Evolutionary conservation across 1,140 invertebrate genomes (phyloP).

Genomic region (Eriocheir sinensis): DNA sequence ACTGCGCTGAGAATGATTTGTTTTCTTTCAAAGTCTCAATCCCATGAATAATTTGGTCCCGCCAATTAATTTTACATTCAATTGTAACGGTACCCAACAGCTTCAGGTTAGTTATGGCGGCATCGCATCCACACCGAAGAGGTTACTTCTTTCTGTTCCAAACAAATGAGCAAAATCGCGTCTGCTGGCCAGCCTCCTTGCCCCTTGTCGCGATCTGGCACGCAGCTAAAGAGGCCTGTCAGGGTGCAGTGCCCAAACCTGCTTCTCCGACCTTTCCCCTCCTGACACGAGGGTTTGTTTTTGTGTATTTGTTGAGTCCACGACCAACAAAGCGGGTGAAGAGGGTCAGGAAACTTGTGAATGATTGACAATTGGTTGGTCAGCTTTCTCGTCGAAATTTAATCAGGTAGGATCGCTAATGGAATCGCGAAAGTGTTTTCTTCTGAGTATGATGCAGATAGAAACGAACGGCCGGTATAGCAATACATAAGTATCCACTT

Average conservation of each 20-base stretch:
- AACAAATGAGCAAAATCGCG: background rate
- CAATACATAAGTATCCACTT: background rate
- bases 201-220: background rate
- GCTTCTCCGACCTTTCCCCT: background rate
- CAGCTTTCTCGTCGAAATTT: background rate
- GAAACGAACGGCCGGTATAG: background rate
- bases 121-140: background rate
- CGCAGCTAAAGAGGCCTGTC: background rate
- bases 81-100: background rate
- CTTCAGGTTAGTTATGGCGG: background rate
- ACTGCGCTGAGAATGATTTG: background rate
- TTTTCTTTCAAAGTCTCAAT: background rate
- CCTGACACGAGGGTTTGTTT: background rate
- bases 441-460: too few species aligned
- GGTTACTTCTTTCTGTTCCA: background rate
- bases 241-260: background rate
- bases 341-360: background rate
- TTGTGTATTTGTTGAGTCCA: background rate
- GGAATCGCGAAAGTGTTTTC: too few species aligned
- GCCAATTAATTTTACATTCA: conserved; percentile 17
- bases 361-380: background rate
- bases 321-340: background rate
- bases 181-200: background rate
- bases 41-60: background rate
- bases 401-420: background rate